A percentile compares a stretch with the other conserved stretches of the same genome.
Evolutionary conservation across 2,797 vertebrate genomes (phyloP).

Genomic region (Antrozous pallidus): DNA sequence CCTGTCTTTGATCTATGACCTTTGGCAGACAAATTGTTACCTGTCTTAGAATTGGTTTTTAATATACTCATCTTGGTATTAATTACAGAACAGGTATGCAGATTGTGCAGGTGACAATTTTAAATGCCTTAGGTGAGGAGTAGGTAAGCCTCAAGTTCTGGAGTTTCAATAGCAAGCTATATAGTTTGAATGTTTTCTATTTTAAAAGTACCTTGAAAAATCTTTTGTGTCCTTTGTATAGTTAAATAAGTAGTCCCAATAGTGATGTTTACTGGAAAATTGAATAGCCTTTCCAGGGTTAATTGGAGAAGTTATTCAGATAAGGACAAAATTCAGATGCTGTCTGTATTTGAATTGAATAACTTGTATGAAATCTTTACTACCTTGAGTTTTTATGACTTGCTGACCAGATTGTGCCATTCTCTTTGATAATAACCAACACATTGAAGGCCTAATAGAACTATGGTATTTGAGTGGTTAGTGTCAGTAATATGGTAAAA

Average conservation of each 20-base stretch:
- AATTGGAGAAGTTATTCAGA: conserved; percentile 5
- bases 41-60: conserved; percentile 26
- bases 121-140: neutral
- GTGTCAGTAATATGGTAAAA: neutral
- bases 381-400: conserved; percentile 22
- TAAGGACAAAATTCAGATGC: neutral
- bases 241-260: neutral
- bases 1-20: neutral
- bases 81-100: neutral
- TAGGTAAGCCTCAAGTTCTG: neutral
- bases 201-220: conserved; percentile 16
- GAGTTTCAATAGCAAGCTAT: neutral
- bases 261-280: neutral
- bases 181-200: conserved; percentile 5
- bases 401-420: neutral
- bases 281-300: conserved; percentile 1
- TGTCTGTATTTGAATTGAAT: conserved; percentile 16
- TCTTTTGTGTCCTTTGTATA: neutral
- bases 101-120: conserved; percentile 14
- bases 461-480: neutral
- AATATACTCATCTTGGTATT: neutral
- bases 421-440: neutral
- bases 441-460: neutral
- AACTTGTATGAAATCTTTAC: neutral
- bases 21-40: neutral